A percentile compares a stretch with the other conserved stretches of the same genome.
Conservation (phyloP, 2,888 invertebrate genomes). For the Patella pellucida region DNA sequence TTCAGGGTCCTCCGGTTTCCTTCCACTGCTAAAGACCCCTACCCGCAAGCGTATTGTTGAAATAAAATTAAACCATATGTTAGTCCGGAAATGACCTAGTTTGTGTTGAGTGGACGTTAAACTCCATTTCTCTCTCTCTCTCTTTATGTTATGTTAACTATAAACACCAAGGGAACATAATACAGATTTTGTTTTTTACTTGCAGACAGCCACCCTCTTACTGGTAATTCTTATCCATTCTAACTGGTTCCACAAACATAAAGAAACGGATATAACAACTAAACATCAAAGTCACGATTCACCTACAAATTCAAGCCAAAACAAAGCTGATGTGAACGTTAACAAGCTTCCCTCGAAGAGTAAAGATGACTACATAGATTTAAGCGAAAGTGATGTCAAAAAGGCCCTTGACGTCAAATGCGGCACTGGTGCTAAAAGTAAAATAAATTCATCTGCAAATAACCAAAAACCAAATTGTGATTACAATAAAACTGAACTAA, state of each 20-base stretch:
- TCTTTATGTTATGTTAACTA: background rate
- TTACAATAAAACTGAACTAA: no score
- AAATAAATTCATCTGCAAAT: background rate
- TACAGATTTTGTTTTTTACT: constrained; percentile 29
- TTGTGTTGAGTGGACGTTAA: no score
- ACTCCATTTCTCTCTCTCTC: background rate
- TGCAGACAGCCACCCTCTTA: constrained; percentile 73
- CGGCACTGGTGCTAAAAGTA: no score
- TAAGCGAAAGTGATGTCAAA: background rate
- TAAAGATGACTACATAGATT: background rate
- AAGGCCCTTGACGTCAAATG: no score
- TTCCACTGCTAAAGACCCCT: no score
- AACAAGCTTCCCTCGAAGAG: background rate
- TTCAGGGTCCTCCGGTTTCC: no score
- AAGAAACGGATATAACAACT: background rate
- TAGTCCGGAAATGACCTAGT: no score
- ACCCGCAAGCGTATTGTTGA: no score
- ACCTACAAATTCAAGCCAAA: background rate
- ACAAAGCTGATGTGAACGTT: background rate
- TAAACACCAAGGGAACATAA: background rate
- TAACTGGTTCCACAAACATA: constrained; percentile 39
- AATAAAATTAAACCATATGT: no score
- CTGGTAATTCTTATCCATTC: constrained; percentile 47
- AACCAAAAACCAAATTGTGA: background rate
- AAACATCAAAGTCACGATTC: background rate